These are phyloP conservation scores for Gavia stellata DNA, from an alignment of 2,113 vertebrate species.

Conservation along the genomic window DNA sequence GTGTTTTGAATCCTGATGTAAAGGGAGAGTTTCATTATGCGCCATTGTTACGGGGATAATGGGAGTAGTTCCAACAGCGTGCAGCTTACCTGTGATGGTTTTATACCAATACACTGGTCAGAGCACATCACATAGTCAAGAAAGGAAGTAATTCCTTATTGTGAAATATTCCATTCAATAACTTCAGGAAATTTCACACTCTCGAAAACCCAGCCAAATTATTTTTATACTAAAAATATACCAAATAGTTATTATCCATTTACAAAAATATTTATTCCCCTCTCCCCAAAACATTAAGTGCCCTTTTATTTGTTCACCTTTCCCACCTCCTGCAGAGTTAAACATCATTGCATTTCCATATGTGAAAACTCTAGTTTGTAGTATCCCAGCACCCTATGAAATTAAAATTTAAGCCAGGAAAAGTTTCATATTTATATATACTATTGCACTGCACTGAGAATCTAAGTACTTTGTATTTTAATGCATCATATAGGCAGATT, in stretches of 20 bases:
- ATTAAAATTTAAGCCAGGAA: not conserved
- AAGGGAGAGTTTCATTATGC: not conserved
- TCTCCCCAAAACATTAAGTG: not conserved
- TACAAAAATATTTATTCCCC: not conserved
- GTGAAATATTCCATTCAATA: not conserved
- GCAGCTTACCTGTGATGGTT: not conserved
- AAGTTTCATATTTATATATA: not conserved
- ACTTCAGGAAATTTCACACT: not conserved
- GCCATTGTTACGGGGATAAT: not conserved
- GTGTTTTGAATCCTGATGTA: not conserved
- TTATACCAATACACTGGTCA: not conserved
- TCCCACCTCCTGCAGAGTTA: not conserved
- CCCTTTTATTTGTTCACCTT: not conserved
- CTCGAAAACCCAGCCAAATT: not conserved
- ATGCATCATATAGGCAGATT: not conserved
- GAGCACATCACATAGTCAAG: not conserved
- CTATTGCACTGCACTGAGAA: not conserved
- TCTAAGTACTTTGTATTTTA: not conserved
- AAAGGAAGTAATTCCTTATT: not conserved
- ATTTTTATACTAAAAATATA: not conserved
- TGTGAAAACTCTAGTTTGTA: not conserved
- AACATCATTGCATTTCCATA: not conserved
- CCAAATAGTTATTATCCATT: not conserved
- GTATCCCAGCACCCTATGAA: not conserved
- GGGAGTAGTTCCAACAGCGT: not conserved